Base-by-base conservation (phyloP, 1,140 invertebrate genomes). In the Lutraria rhynchaena region DNA sequence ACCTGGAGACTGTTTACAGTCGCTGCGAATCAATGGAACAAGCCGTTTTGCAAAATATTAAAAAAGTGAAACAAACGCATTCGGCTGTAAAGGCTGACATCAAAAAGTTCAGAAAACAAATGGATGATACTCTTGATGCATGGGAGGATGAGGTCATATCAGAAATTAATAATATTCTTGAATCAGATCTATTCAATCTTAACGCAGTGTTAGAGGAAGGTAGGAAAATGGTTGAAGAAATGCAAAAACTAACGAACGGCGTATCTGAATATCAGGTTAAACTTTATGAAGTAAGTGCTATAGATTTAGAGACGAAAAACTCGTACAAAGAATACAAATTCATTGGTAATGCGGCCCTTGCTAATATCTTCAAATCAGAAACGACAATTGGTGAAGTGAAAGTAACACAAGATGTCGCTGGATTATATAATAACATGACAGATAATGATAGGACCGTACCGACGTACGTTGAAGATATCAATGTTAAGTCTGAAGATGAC, bases 251-350 rank as follows among this genome's bases (percentile, higher is more conserved):
- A 17, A 17, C 29, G 19, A 33, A 61, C 33, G 24, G n/a, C 5
- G 17, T 61, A 15, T 17, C 58, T 5, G 29, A 33, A 1, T 61
- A 35, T 35, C 29, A 61, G 35, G n/a, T n/a, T 7, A 61, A 35
- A n/a, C 29, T 61, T 5, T 61, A 35, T 33, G 58, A 61, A 17
- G 31, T 33, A 33, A 27, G n/a, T 61, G 58, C 33, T 1, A 61
- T 33, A 35, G 29, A 61, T 15, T n/a, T 27, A 4, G 58, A 61
- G 35, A 17, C 27, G n/a, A 61, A 33, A 37, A 61, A 61, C 19
- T n/a, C 31, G n/a, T 61, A 35, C 58, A 61, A 33, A 27, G 29
- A 61, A 35, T 61, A 61, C 19, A 35, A 35, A 33, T 61, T 61
- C 19, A 3, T 61, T 33, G 33, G n/a, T 19, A 31, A 61, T 19